Evolutionary conservation across 2,113 vertebrate genomes (phyloP).

Genomic region (Chiloscyllium plagiosum): DNA sequence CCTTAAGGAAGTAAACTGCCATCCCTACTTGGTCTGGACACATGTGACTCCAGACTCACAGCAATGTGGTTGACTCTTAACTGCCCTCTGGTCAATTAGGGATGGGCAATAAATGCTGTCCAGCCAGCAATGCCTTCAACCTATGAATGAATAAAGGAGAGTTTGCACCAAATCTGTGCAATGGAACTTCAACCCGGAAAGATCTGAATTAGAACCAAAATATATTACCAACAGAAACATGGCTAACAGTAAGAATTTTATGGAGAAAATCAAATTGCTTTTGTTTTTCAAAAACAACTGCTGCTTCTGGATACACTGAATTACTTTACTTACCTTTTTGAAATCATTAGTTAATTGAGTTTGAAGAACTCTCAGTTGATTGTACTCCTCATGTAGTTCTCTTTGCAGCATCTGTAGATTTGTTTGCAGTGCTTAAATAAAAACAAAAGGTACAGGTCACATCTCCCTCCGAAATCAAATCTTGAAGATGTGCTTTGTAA

Average conservation of each 20-base stretch:
- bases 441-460: constrained; percentile 2
- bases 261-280: neutral
- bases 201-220: too few species aligned
- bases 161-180: neutral
- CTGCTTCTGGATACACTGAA: neutral
- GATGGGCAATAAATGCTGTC: too few species aligned
- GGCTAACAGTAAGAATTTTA: neutral
- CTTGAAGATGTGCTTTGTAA: neutral
- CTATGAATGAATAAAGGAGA: neutral
- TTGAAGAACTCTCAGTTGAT: constrained; percentile 60
- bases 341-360: constrained; percentile 51
- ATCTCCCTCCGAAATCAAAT: neutral
- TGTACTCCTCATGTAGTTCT: constrained; percentile 64
- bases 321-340: constrained; percentile 54
- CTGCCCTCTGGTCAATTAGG: too few species aligned
- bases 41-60: too few species aligned
- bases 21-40: too few species aligned
- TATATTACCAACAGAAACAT: neutral
- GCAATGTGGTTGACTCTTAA: too few species aligned
- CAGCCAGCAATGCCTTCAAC: too few species aligned
- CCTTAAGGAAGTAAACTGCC: too few species aligned
- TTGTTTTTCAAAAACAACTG: neutral
- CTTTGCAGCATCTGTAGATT: constrained; percentile 60
- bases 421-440: constrained; percentile 56
- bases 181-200: neutral